Conservation (phyloP, 2,888 invertebrate genomes). For the Drosophila meridiana region DNA sequence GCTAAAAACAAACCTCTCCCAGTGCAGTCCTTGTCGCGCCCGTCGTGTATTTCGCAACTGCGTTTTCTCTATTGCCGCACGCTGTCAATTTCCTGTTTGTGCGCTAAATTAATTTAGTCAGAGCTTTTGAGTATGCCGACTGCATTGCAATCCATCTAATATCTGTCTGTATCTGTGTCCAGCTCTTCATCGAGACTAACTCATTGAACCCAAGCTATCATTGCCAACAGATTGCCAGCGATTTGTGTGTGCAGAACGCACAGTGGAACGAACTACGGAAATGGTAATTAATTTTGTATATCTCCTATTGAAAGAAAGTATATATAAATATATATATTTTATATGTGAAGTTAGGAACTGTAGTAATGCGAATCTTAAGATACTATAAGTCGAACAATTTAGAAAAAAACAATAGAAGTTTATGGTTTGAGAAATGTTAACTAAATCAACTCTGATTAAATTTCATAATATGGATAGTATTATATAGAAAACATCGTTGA, state of each 20-base stretch:
- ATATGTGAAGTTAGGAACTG: too few relatives aligned
- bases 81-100: constrained; percentile 72
- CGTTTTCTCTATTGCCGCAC: constrained; percentile 23
- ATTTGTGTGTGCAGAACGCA: constrained; percentile 30
- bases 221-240: constrained; percentile 21
- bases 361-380: too few relatives aligned
- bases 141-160: constrained; percentile 47
- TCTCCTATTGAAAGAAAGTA: too few relatives aligned
- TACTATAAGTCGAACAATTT: too few relatives aligned
- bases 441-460: too few relatives aligned
- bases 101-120: constrained; percentile 79
- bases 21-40: constrained; percentile 1
- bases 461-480: too few relatives aligned
- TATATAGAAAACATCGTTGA: too few relatives aligned
- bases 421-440: too few relatives aligned
- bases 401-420: too few relatives aligned
- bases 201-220: constrained; percentile 28
- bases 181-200: constrained; percentile 35
- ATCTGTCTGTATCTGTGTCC: constrained; percentile 41
- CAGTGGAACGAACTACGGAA: constrained; percentile 24
- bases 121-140: constrained; percentile 59
- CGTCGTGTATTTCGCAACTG: constrained; percentile 15
- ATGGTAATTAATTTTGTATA: not conserved
- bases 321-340: too few relatives aligned
- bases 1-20: not conserved